Conservation (phyloP, 1,140 invertebrate genomes). For the Zophobas morio region DNA sequence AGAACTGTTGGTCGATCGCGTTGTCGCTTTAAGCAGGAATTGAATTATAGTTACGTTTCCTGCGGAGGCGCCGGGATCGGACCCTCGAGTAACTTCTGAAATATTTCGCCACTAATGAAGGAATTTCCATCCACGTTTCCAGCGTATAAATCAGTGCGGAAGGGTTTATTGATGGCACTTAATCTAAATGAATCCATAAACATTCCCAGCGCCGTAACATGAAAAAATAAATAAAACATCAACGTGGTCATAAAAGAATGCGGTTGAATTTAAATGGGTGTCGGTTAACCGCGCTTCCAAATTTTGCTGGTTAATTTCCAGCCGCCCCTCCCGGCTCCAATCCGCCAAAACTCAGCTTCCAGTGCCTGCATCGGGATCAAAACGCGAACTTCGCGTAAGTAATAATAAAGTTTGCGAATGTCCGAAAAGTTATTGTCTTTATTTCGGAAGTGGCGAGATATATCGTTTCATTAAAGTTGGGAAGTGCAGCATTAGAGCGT, state of each 20-base stretch:
- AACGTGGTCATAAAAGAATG: background rate
- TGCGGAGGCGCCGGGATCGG: background rate
- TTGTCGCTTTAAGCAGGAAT: too few relatives aligned
- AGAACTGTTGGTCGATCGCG: too few relatives aligned
- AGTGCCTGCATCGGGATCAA: background rate
- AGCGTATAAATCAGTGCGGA: constrained; percentile 1
- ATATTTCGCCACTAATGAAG: background rate
- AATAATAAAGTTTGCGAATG: constrained; percentile 38
- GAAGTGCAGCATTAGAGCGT: constrained; percentile 30
- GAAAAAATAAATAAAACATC: background rate
- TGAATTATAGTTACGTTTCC: too few relatives aligned
- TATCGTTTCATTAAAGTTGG: constrained; percentile 41
- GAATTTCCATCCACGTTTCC: background rate
- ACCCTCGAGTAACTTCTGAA: background rate
- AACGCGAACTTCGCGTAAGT: constrained; percentile 19
- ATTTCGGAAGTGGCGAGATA: constrained; percentile 38
- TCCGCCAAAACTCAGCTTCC: constrained; percentile 1
- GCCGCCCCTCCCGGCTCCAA: background rate
- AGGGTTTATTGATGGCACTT: constrained; percentile 6
- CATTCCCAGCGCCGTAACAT: background rate
- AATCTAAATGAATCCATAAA: constrained; percentile 12
- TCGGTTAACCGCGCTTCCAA: background rate
- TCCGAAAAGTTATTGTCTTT: constrained; percentile 42
- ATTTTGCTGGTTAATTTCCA: constrained; percentile 24
- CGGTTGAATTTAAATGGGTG: background rate